phyloP scores from a whole-genome alignment of 2,797 vertebrate genomes.

The Odontamblyopus rebecca region DNA sequence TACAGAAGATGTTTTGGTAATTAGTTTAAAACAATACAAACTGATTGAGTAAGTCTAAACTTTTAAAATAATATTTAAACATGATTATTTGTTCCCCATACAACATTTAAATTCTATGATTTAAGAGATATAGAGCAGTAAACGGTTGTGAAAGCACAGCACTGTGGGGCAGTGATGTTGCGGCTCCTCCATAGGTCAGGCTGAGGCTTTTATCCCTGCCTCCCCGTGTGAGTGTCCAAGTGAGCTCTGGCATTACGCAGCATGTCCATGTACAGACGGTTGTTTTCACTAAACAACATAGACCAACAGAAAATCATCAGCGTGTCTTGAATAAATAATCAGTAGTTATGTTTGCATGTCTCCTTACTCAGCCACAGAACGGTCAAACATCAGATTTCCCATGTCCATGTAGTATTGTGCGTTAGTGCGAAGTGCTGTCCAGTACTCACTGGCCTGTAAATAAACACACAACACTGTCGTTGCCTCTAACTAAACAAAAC shows the following conservation, averaged over 20 bases:
- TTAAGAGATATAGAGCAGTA: background rate
- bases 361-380: conserved; percentile 67
- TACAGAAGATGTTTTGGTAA: background rate
- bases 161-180: background rate
- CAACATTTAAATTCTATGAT: background rate
- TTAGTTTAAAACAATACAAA: background rate
- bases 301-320: background rate
- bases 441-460: conserved; percentile 70
- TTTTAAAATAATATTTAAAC: background rate
- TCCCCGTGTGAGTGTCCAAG: conserved; percentile 58
- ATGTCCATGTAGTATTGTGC: conserved; percentile 77
- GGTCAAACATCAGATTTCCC: conserved; percentile 70
- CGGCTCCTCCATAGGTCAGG: background rate
- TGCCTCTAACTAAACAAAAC: background rate
- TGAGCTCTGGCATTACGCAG: conserved; percentile 63
- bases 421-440: conserved; percentile 61
- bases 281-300: conserved; percentile 64
- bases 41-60: background rate
- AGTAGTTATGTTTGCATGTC: background rate
- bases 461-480: background rate
- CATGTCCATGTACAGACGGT: conserved; percentile 70
- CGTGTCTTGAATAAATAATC: background rate
- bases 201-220: conserved; percentile 33
- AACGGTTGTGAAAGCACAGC: background rate
- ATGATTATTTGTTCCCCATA: background rate